Conservation (phyloP, 2,888 invertebrate genomes). For the Temnothorax ravouxi region DNA sequence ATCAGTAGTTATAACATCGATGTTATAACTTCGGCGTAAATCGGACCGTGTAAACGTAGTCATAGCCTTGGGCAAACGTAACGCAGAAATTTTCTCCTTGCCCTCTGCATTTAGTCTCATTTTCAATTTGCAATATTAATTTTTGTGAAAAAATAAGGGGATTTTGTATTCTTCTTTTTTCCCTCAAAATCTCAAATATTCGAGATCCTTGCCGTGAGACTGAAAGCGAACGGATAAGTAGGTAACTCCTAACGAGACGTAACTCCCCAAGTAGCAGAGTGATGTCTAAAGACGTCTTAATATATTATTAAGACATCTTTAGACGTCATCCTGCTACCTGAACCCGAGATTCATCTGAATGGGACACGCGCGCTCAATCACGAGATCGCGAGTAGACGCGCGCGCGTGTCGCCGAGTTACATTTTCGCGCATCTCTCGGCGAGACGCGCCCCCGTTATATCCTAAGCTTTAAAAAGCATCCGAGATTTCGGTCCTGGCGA, state of each 20-base stretch:
- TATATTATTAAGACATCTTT: too few species aligned
- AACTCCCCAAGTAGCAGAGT: neutral
- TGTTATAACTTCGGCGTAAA: too few species aligned
- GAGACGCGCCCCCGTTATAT: neutral
- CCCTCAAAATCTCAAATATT: neutral
- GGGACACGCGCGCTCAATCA: slow-evolving; percentile 17
- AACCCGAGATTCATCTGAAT: slow-evolving; percentile 41
- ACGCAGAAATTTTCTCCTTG: neutral
- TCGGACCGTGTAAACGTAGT: too few species aligned
- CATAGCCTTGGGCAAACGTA: neutral
- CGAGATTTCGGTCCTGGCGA: neutral
- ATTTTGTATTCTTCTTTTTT: neutral
- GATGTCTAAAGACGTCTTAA: too few species aligned
- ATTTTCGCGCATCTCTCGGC: neutral
- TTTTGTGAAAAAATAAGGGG: neutral
- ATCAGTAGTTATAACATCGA: too few species aligned
- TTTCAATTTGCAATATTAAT: neutral
- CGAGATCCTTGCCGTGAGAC: neutral
- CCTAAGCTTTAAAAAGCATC: neutral
- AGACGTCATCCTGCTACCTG: too few species aligned
- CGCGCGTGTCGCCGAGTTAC: neutral
- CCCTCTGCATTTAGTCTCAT: neutral
- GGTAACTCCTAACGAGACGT: neutral
- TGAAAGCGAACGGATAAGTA: too few species aligned
- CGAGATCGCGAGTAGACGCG: slow-evolving; percentile 7